phyloP scores from a whole-genome alignment of 2,888 invertebrate genomes.

The Nomada fabriciana region DNA sequence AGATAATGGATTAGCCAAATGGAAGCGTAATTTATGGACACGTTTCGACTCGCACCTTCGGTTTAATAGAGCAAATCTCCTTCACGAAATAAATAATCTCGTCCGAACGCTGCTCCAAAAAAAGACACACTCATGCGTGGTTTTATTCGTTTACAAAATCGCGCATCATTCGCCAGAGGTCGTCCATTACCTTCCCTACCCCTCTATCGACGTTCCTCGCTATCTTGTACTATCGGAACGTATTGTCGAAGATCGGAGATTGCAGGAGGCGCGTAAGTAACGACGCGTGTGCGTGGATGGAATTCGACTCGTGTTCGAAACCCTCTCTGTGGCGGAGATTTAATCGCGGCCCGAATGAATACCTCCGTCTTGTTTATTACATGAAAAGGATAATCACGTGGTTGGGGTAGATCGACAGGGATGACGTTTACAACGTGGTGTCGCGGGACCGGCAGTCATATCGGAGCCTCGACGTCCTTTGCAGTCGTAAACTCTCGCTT shows the following conservation, averaged over 20 bases:
- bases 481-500: conserved; percentile 61
- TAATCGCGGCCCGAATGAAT: conserved; percentile 51
- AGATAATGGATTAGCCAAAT: background rate
- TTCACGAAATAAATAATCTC: background rate
- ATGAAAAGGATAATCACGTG: conserved; percentile 56
- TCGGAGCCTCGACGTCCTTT: conserved; percentile 13
- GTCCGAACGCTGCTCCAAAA: no score
- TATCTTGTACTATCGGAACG: conserved; percentile 31
- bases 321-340: conserved; percentile 23
- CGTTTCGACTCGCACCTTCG: no score
- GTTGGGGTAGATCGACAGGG: conserved; percentile 44
- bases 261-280: conserved; percentile 37
- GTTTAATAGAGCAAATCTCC: no score
- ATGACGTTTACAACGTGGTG: conserved; percentile 55
- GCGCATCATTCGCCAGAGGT: background rate
- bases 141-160: background rate
- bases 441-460: background rate
- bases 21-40: no score
- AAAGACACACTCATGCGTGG: background rate
- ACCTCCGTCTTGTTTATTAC: conserved; percentile 54
- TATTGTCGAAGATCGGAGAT: conserved; percentile 44
- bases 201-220: conserved; percentile 14
- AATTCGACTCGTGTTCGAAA: background rate
- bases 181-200: background rate
- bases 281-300: conserved; percentile 10